A percentile compares a stretch with the other conserved stretches of the same genome.
These are phyloP conservation scores for Lanius collurio DNA, from an alignment of 2,113 vertebrate species.

Conservation along the genomic window DNA sequence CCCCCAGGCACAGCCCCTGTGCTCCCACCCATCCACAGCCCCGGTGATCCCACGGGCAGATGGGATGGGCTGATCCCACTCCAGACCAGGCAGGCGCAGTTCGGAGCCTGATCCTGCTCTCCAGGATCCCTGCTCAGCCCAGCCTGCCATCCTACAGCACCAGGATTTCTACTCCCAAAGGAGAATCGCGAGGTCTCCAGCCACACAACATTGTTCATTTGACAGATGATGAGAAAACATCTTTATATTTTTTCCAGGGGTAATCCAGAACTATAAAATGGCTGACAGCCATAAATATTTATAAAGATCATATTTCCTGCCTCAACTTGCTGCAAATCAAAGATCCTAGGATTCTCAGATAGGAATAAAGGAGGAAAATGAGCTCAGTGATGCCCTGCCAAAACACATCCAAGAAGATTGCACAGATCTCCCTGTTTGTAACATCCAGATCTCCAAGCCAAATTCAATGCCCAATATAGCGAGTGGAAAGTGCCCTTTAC, in stretches of 20 bases:
- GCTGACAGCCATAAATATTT: conserved; percentile 43
- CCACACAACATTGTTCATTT: no score
- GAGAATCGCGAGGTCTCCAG: not conserved
- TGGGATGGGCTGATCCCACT: not conserved
- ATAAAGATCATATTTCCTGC: not conserved
- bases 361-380: not conserved
- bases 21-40: not conserved
- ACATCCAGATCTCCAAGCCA: rapidly evolving
- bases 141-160: not conserved
- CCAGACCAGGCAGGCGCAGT: not conserved
- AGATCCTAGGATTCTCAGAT: not conserved
- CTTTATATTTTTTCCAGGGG: not conserved
- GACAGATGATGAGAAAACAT: not conserved
- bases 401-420: not conserved
- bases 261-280: not conserved
- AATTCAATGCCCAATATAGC: not conserved
- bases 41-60: not conserved
- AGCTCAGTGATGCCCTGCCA: not conserved
- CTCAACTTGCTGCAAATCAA: not conserved
- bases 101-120: not conserved
- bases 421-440: not conserved
- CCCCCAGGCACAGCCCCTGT: not conserved
- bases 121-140: not conserved
- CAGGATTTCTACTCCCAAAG: not conserved
- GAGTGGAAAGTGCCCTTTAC: rapidly evolving